Percentiles rank a stretch among this genome's conserved stretches.
These are phyloP conservation scores for Malaclemys terrapin DNA, from an alignment of 2,113 vertebrate species.

Conservation along the genomic window DNA sequence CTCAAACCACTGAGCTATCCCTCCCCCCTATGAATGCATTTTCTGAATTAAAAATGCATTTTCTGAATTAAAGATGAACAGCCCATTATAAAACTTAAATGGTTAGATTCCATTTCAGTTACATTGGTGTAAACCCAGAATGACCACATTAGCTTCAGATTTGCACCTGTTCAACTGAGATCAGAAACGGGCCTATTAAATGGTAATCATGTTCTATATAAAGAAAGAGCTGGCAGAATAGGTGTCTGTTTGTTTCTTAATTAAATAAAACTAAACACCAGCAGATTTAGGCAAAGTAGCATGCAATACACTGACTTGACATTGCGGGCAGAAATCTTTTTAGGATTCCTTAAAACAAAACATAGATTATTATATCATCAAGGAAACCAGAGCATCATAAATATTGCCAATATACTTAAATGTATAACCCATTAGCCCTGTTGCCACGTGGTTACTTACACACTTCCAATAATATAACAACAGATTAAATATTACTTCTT, in stretches of 20 bases:
- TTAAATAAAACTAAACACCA: slow-evolving; percentile 26
- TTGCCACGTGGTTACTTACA: background rate
- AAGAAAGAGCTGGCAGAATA: background rate
- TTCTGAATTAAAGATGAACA: background rate
- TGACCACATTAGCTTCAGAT: background rate
- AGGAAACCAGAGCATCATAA: background rate
- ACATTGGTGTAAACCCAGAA: background rate
- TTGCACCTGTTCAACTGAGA: background rate
- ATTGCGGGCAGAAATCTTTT: background rate
- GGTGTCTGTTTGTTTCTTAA: background rate
- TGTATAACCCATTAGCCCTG: background rate
- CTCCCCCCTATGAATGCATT: too few species aligned
- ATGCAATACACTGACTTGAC: slow-evolving; percentile 5
- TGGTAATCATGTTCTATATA: background rate
- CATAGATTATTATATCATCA: accelerated
- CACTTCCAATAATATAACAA: accelerated
- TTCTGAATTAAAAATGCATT: background rate
- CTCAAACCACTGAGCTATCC: too few species aligned
- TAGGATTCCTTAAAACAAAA: slow-evolving; percentile 40
- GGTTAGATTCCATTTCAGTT: background rate
- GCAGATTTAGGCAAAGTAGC: slow-evolving; percentile 22
- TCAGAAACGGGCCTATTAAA: background rate
- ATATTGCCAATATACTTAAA: accelerated
- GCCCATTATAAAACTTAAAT: background rate
- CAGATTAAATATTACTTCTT: background rate